Evolutionary conservation across 1,140 invertebrate species (phyloP).

Genomic region (Anthonomus grandis): DNA sequence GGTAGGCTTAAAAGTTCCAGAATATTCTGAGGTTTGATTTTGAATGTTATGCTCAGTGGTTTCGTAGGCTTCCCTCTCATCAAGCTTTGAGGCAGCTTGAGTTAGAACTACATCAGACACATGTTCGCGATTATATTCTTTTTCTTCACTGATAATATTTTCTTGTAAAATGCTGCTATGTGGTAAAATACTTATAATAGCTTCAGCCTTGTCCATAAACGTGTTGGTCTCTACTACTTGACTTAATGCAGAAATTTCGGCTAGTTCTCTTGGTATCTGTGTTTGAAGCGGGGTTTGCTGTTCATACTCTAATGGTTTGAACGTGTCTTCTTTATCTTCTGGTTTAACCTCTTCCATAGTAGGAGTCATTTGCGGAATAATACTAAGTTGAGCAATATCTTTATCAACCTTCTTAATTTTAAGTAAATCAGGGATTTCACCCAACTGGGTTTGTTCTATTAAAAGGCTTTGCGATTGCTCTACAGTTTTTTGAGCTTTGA

Average conservation of each 20-base stretch:
- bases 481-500: constrained; percentile 53
- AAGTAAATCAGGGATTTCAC: constrained; percentile 42
- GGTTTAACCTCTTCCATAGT: constrained; percentile 58
- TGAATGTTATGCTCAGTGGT: constrained; percentile 59
- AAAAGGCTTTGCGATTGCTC: constrained; percentile 58
- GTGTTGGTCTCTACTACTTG: constrained; percentile 22
- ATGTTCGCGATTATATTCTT: constrained; percentile 18
- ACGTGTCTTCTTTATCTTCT: constrained; percentile 57
- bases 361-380: constrained; percentile 62
- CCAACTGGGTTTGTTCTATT: constrained; percentile 54
- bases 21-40: constrained; percentile 53
- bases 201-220: not conserved
- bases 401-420: constrained; percentile 31
- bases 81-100: constrained; percentile 53
- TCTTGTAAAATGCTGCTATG: constrained; percentile 12
- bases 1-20: constrained; percentile 50
- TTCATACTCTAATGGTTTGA: constrained; percentile 47
- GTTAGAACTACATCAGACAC: not conserved
- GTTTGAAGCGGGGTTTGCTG: constrained; percentile 39
- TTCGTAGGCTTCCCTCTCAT: constrained; percentile 57
- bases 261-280: constrained; percentile 48
- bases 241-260: constrained; percentile 54
- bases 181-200: constrained; percentile 21
- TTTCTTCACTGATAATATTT: constrained; percentile 17
- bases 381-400: constrained; percentile 52